Conservation (phyloP, 2,113 vertebrate genomes). For the Cochlearius cochlearius region DNA sequence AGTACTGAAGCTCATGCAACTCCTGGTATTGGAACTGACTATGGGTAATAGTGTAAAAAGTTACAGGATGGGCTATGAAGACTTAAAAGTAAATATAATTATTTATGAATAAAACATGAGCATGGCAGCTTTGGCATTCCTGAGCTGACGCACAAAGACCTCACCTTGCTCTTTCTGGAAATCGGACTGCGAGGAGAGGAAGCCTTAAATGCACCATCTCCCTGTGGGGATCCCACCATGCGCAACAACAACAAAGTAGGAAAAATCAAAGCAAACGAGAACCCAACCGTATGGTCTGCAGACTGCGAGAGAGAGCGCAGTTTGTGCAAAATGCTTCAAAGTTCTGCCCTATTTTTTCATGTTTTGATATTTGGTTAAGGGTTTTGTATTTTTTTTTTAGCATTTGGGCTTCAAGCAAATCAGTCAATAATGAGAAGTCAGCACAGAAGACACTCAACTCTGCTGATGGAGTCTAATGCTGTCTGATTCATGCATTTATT, state of each 20-base stretch:
- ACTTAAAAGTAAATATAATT: background rate
- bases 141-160: background rate
- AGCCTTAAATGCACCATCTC: background rate
- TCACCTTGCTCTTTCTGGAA: background rate
- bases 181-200: accelerated
- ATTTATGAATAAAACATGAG: background rate
- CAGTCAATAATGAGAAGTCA: background rate
- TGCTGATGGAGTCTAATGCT: background rate
- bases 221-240: background rate
- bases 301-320: background rate
- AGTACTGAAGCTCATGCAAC: background rate
- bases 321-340: background rate
- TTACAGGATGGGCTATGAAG: background rate
- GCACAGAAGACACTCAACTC: background rate
- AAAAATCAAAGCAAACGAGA: background rate
- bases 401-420: background rate
- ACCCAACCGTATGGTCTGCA: background rate
- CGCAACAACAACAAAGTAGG: too few species aligned
- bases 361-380: background rate
- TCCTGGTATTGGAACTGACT: background rate
- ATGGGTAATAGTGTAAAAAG: background rate
- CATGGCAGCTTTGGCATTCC: background rate
- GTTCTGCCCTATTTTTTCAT: background rate
- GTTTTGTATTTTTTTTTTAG: background rate
- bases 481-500: background rate